Evolutionary conservation across 2,797 vertebrate species (phyloP), one percentile per base, ranked within the genome.

Genomic region (Halcyon smyrnensis): DNA sequence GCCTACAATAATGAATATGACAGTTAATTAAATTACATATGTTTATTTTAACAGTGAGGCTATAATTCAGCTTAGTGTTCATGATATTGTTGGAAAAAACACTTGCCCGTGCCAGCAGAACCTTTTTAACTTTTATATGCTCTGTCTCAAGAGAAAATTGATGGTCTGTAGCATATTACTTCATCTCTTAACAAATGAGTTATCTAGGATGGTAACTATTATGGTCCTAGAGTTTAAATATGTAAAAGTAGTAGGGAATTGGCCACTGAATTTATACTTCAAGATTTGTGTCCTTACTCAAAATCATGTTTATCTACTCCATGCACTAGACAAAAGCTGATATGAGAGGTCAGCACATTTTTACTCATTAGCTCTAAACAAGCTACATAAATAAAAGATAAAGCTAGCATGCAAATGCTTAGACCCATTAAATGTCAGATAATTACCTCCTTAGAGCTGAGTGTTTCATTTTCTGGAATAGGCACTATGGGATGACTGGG

Each of bases 401-500:
- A 77, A 92, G 14, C 11, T 62, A 65, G 10, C 57, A 57, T 87
- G 54, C 41, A 88, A 82, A 78, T 69, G 9, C 6, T 91, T 70
- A 89, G 78, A 89, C 6, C 8, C 17, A 54, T 68, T 27, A 69
- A 91, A 73, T 68, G 15, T 54, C 53, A 87, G 62, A 16, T 63
- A 73, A 86, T 98, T 98, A 98, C 98, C 98, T 98, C 95, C 90
- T 97, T 95, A 51, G 97, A 97, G 95, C 90, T 89, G 87, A 98
- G 97, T 67, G 95, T 95, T 95, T 98, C 98, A 5, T 98, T 97
- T 97, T 98, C 98, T 88, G 98, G 98, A 97, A 98, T 98, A 94
- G 97, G 94, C 93, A 98, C 95, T 93, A 98, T 98, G 51, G 98
- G 96, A 97, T 97, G 98, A 96, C 88, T 96, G 78, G 96, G 95